Evolutionary conservation across 35 echinoderm and acorn worm genomes (phyloP).

Genomic region (Acanthaster planci): DNA sequence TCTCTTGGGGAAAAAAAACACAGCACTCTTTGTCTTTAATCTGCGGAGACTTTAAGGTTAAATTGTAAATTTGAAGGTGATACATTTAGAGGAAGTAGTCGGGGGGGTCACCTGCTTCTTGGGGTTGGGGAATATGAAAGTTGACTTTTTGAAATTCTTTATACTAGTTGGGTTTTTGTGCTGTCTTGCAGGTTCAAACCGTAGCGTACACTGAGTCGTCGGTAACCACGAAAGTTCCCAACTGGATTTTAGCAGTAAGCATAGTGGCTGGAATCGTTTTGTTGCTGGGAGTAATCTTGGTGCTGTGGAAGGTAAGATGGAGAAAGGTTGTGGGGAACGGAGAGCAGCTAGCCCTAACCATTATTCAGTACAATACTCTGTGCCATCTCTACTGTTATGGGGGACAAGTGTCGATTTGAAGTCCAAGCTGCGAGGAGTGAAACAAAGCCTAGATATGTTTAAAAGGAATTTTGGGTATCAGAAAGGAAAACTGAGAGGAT

Average conservation of each 20-base stretch:
- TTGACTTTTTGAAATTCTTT: not conserved
- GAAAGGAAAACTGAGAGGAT: no score
- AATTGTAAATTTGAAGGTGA: not conserved
- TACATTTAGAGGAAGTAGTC: no score
- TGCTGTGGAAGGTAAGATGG: conserved; percentile 75
- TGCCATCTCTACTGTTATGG: no score
- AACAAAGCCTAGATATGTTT: no score
- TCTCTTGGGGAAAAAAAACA: not conserved
- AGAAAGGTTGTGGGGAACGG: no score
- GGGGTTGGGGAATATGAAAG: not conserved
- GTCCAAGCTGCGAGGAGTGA: no score
- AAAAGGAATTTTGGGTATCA: no score
- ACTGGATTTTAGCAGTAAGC: conserved; percentile 69
- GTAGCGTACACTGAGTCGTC: conserved; percentile 69
- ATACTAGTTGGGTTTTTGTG: not conserved
- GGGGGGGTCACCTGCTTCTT: no score
- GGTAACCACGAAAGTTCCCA: conserved; percentile 43
- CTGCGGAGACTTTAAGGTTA: not conserved
- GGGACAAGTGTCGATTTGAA: no score
- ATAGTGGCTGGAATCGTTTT: conserved; percentile 55
- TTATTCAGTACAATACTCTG: no score
- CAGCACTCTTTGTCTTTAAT: not conserved
- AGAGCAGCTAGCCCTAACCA: no score
- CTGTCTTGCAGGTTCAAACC: conserved; percentile 60
- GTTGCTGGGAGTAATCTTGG: conserved; percentile 45